Percentiles rank a stretch among this genome's conserved stretches.
Conservation (phyloP, 2,113 vertebrate species). For the Vulpes ferrilata region DNA sequence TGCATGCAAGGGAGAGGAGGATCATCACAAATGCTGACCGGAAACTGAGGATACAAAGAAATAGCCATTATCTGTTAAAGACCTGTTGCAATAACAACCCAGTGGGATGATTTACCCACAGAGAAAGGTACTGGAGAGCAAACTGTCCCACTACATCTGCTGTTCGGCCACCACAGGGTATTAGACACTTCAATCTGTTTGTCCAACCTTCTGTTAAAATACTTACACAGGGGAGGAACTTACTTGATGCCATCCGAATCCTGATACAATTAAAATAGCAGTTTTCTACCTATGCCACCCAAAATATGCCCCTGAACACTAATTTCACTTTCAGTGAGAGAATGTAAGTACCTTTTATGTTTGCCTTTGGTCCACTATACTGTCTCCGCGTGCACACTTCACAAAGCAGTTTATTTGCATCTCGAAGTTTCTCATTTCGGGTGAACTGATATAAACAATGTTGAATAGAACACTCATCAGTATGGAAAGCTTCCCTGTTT, state of each 20-base stretch:
- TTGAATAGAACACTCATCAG: constrained; percentile 92
- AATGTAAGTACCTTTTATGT: constrained; percentile 85
- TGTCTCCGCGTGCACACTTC: constrained; percentile 92
- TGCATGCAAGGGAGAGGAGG: not conserved
- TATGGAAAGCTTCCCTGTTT: constrained; percentile 86
- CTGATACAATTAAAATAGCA: not conserved
- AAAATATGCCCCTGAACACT: not conserved
- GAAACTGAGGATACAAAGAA: not conserved
- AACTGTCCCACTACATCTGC: not conserved
- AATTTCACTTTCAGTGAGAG: not conserved
- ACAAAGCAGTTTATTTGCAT: constrained; percentile 96
- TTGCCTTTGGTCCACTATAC: constrained; percentile 84
- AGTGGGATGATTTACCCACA: not conserved
- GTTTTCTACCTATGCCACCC: no score
- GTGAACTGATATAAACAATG: constrained; percentile 96
- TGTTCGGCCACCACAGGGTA: not conserved
- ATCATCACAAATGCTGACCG: not conserved
- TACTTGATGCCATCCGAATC: not conserved
- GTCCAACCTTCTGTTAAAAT: not conserved
- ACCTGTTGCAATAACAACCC: not conserved
- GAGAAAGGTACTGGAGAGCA: not conserved
- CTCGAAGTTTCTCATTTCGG: constrained; percentile 93
- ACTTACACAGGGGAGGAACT: not conserved
- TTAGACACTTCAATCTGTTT: not conserved
- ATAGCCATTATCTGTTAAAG: not conserved